Conservation (phyloP, 2,113 vertebrate species). For the Elephantulus edwardii region DNA sequence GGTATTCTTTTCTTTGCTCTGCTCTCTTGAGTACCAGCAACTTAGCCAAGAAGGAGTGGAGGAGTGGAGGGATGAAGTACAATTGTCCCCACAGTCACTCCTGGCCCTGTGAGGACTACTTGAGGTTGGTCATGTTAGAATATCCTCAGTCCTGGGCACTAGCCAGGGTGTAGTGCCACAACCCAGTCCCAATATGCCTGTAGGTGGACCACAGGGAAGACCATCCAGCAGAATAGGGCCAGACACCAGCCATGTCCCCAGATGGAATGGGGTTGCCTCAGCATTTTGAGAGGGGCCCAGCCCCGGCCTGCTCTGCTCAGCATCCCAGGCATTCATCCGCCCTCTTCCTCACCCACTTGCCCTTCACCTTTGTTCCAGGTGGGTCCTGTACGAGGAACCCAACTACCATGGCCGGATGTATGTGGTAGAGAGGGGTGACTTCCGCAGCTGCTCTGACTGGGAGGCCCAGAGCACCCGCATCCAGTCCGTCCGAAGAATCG, state of each 20-base stretch:
- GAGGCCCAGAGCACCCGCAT: conserved; percentile 90
- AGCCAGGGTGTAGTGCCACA: fast-evolving
- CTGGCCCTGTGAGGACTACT: not conserved
- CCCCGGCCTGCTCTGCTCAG: too few relatives aligned
- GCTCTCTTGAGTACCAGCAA: not conserved
- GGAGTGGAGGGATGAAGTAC: fast-evolving
- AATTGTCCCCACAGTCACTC: fast-evolving
- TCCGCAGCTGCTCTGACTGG: conserved; percentile 90
- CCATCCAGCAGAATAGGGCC: not conserved
- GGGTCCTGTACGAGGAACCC: conserved; percentile 96
- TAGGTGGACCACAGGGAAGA: fast-evolving
- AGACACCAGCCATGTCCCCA: not conserved
- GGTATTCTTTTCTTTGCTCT: not conserved
- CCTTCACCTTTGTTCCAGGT: conserved; percentile 81
- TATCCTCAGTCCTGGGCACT: not conserved
- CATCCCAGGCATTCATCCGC: not conserved
- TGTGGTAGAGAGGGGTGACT: conserved; percentile 92
- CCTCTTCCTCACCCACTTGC: not conserved
- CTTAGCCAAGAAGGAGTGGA: not conserved
- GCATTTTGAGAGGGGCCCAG: too few relatives aligned
- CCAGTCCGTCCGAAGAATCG: conserved; percentile 92
- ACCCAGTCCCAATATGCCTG: not conserved
- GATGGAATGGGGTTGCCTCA: not conserved
- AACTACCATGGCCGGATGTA: conserved; percentile 95
- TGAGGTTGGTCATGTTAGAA: too few relatives aligned